These are phyloP conservation scores for Trissolcus basalis DNA, from an alignment of 1,140 invertebrate species.

Conservation along the genomic window DNA sequence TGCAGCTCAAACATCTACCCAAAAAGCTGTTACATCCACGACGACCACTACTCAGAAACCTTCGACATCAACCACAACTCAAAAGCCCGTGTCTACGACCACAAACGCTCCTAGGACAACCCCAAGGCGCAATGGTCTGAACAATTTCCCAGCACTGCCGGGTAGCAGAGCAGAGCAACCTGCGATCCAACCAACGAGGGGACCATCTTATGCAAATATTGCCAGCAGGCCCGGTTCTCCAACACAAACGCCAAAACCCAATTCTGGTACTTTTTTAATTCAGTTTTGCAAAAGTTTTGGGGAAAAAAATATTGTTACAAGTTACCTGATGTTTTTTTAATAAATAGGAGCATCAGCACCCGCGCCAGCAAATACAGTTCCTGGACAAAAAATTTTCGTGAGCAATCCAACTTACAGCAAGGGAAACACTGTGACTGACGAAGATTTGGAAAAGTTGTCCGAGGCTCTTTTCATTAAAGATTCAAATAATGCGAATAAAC, in stretches of 20 bases:
- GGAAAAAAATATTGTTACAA: no score
- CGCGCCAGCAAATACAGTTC: not conserved
- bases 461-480: constrained; percentile 84
- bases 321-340: no score
- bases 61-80: not conserved
- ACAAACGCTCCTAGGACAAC: constrained; percentile 9
- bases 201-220: constrained; percentile 64
- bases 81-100: not conserved
- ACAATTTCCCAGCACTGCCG: constrained; percentile 26
- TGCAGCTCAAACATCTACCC: constrained; percentile 1
- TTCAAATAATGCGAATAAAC: constrained; percentile 81
- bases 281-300: no score
- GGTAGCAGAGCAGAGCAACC: constrained; percentile 3
- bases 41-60: not conserved
- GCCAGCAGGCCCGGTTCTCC: constrained; percentile 58
- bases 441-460: constrained; percentile 81
- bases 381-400: constrained; percentile 57
- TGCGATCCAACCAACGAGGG: constrained; percentile 11
- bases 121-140: not conserved
- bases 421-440: constrained; percentile 75
- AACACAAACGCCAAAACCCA: constrained; percentile 50
- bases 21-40: not conserved
- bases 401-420: constrained; percentile 71
- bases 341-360: no score
- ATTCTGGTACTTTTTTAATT: no score